Conservation (phyloP, 2,113 vertebrate genomes). For the Neofelis nebulosa region DNA sequence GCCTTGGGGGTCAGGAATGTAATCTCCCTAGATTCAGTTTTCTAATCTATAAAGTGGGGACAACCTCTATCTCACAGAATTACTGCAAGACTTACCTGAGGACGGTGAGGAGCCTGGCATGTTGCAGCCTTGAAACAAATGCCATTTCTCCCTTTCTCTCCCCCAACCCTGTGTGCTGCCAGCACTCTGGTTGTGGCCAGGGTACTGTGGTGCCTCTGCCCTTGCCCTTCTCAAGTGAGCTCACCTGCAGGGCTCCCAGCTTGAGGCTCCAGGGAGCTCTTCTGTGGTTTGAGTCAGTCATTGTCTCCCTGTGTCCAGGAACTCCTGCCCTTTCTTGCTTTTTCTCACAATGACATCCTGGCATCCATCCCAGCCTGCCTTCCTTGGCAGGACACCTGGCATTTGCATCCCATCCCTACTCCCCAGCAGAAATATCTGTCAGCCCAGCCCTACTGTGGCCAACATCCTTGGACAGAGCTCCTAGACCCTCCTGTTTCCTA, state of each 20-base stretch:
- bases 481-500: not conserved
- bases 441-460: not conserved
- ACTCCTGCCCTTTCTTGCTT: not conserved
- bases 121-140: not conserved
- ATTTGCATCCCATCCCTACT: not conserved
- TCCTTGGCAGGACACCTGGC: not conserved
- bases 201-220: not conserved
- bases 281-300: not conserved
- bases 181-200: not conserved
- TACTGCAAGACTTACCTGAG: not conserved
- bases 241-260: not conserved
- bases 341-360: not conserved
- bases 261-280: not conserved
- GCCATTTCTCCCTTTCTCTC: not conserved
- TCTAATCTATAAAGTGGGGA: not conserved
- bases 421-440: not conserved
- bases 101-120: not conserved
- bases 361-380: not conserved
- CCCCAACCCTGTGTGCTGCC: rapidly evolving
- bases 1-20: not conserved
- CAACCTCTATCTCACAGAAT: not conserved
- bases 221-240: not conserved
- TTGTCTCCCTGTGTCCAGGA: not conserved
- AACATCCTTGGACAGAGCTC: not conserved
- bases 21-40: not conserved